Evolutionary conservation across 2,888 invertebrate genomes (phyloP), one percentile per base, ranked within the genome.

Genomic region (Polyploca ridens): DNA sequence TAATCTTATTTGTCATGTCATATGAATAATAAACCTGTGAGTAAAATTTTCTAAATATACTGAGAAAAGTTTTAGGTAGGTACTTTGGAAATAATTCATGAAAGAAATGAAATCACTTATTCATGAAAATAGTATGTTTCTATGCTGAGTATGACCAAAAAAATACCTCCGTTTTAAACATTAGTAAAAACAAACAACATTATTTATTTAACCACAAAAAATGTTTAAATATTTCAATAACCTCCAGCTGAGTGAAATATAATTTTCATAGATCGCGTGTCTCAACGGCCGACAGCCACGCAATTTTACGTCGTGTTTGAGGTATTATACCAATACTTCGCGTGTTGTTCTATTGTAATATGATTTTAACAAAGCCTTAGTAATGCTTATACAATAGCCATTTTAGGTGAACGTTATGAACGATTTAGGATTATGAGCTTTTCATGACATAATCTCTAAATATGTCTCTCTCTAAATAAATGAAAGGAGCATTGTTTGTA

Each of bases 311-410:
- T 78, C 84, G 82, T 83, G 82, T 86, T 83, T 78, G 75, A 75
- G 78, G 79, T 79, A 87, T 88, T 83, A 88, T 88, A 88, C 86
- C 89, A 86, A 89, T 86, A 86, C 87, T 86, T 91, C 78, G 91
- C 91, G 90, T 91, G 93, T 89, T 85, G 77, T 82, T 84, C 84
- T 85, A 88, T 88, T 90, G 88, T 90, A 87, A 90, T 89, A 87
- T 85, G 84, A 88, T 90, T 90, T 88, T 85, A 87, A 91, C 88
- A 87, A 89, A 90, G 86, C 87, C 84, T 74, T 69, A 66, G 77
- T 90, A 90, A 91, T 90, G 83, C 88, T 84, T 84, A 80, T 83
- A 90, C 89, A 91, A 91, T 87, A 82, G 86, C 74, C 78, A 85
- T 87, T 86, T 87, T 82, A 82, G 72, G 68, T 78, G 81, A 86